Evolutionary conservation across 2,888 invertebrate genomes (phyloP).

Genomic region (Ochropleura plecta): DNA sequence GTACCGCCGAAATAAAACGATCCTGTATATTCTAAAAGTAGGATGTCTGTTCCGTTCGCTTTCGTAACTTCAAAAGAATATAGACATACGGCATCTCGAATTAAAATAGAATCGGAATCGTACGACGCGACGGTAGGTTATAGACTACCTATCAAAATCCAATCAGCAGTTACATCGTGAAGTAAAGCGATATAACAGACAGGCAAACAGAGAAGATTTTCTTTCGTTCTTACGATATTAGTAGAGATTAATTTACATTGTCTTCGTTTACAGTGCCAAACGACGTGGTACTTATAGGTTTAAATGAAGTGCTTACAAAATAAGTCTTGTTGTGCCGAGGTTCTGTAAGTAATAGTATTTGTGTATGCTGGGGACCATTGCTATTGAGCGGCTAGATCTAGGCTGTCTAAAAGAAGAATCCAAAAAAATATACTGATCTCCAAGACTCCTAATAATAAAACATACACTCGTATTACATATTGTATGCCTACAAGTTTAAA

Average conservation of each 20-base stretch:
- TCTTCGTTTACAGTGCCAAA: conserved; percentile 28
- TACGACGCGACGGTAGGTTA: neutral
- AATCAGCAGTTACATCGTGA: neutral
- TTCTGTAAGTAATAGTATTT: conserved; percentile 6
- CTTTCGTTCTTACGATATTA: neutral
- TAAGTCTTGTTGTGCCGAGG: conserved; percentile 4
- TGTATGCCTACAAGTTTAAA: too few relatives aligned
- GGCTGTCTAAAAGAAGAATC: neutral
- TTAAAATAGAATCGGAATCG: too few relatives aligned
- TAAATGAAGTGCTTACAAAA: conserved; percentile 34
- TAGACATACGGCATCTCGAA: too few relatives aligned
- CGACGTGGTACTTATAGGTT: neutral
- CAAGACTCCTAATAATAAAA: neutral
- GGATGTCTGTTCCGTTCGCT: too few relatives aligned
- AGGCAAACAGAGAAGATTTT: neutral
- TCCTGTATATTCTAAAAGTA: too few relatives aligned
- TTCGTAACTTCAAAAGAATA: too few relatives aligned
- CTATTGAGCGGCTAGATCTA: neutral
- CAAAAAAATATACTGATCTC: neutral
- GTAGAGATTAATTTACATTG: conserved; percentile 10
- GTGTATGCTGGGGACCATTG: neutral
- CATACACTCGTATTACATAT: neutral
- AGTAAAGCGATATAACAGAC: neutral
- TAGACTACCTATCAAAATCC: neutral
- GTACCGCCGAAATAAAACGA: neutral